A percentile compares a stretch with the other conserved stretches of the same genome.
phyloP scores from a whole-genome alignment of 2,113 vertebrate species.

The Percopsis transmontana region DNA sequence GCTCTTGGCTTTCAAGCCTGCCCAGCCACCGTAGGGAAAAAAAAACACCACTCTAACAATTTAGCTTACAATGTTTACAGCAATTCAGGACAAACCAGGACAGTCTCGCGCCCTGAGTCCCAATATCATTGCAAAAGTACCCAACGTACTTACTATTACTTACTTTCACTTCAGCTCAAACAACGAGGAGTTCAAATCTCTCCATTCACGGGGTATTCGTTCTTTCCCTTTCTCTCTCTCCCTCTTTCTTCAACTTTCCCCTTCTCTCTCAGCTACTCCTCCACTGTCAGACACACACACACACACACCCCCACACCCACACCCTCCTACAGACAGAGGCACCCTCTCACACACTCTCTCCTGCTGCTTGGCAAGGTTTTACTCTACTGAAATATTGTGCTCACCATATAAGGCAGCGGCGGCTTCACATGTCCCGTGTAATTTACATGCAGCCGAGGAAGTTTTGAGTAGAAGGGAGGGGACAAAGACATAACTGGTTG shows the following conservation, averaged over 20 bases:
- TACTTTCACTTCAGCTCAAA: conserved; percentile 58
- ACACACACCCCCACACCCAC: conserved; percentile 48
- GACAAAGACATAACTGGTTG: neutral
- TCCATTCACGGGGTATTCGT: conserved; percentile 40
- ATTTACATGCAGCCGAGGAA: conserved; percentile 81
- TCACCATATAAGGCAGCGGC: conserved; percentile 87
- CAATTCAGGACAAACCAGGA: neutral
- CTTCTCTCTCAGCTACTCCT: conserved; percentile 58
- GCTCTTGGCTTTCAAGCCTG: no score
- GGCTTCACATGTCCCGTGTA: conserved; percentile 85
- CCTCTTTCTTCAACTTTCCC: conserved; percentile 22
- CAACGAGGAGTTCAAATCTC: conserved; percentile 35
- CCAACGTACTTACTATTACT: conserved; percentile 31
- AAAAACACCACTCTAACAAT: conserved; percentile 5
- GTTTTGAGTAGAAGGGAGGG: neutral
- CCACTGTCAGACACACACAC: conserved; percentile 43
- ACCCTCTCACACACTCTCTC: conserved; percentile 73
- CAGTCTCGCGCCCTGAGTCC: neutral
- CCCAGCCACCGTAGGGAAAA: neutral
- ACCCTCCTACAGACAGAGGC: conserved; percentile 66
- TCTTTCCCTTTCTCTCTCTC: conserved; percentile 28
- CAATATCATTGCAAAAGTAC: conserved; percentile 23
- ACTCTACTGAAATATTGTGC: conserved; percentile 82
- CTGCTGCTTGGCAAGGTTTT: conserved; percentile 81
- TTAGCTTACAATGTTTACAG: conserved; percentile 9